Conservation (phyloP, 2,888 invertebrate species). For the Ormyrus pomaceus region DNA sequence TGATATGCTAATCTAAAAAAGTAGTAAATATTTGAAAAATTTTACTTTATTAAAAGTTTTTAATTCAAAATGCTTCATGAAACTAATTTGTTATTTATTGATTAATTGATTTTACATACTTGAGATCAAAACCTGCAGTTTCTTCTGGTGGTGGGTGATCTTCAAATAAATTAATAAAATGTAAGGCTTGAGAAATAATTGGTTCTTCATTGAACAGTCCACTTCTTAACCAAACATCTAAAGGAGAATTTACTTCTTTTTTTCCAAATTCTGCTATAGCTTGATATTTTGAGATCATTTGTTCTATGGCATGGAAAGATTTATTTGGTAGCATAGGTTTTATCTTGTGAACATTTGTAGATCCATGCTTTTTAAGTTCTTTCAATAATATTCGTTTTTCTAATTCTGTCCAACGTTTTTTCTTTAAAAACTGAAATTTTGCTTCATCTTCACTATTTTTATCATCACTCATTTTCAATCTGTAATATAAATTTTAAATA, state of each 20-base stretch:
- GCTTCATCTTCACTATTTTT: conserved; percentile 14
- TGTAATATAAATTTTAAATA: conserved; percentile 6
- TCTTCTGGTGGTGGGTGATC: conserved; percentile 64
- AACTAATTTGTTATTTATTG: conserved; percentile 1
- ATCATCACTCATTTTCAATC: conserved; percentile 37
- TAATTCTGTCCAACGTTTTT: conserved; percentile 61
- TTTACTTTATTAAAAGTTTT: conserved; percentile 4
- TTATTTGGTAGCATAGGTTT: conserved; percentile 61
- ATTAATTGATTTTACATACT: conserved; percentile 53
- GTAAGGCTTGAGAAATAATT: conserved; percentile 65
- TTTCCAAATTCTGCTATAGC: conserved; percentile 58
- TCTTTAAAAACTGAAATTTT: conserved; percentile 9
- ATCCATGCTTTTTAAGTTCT: conserved; percentile 65
- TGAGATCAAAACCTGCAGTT: conserved; percentile 62
- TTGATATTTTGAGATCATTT: conserved; percentile 64
- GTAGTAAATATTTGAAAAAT: neutral
- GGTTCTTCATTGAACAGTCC: conserved; percentile 60
- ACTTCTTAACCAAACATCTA: conserved; percentile 64
- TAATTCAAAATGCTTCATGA: conserved; percentile 17
- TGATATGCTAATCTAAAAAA: conserved; percentile 65
- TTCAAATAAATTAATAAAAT: conserved; percentile 68
- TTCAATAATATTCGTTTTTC: conserved; percentile 66
- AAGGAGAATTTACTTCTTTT: conserved; percentile 49
- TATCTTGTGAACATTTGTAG: conserved; percentile 58
- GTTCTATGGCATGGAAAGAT: conserved; percentile 60